Percentiles rank a stretch among this genome's conserved stretches.
These are phyloP conservation scores for Gavialis gangeticus DNA, from an alignment of 2,113 vertebrate genomes.

Conservation along the genomic window DNA sequence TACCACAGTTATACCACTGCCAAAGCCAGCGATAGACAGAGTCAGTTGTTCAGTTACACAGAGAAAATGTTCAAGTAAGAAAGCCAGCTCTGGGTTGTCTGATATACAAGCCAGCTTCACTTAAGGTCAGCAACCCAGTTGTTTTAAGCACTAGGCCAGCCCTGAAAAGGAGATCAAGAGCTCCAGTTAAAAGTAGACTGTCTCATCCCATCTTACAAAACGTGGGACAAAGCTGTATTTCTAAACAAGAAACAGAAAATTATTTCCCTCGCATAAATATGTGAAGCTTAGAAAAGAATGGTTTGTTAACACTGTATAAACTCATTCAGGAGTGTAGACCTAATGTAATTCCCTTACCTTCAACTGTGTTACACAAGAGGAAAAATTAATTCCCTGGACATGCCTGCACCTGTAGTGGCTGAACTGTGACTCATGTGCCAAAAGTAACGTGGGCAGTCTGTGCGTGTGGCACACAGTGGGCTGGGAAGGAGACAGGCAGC, in stretches of 20 bases:
- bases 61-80: slow-evolving; percentile 25
- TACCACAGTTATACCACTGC: neutral
- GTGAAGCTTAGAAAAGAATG: neutral
- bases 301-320: neutral
- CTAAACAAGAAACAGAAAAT: neutral
- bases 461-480: no score
- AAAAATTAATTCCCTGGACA: neutral
- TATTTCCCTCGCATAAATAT: neutral
- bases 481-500: no score
- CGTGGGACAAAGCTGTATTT: neutral
- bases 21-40: neutral
- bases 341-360: slow-evolving; percentile 12
- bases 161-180: slow-evolving; percentile 6
- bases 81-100: slow-evolving; percentile 37
- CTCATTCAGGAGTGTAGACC: neutral
- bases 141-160: slow-evolving; percentile 10
- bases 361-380: neutral
- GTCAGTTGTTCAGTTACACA: neutral
- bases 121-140: slow-evolving; percentile 30
- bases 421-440: no score
- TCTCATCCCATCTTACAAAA: neutral
- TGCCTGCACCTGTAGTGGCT: no score
- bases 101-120: neutral
- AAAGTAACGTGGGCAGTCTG: no score
- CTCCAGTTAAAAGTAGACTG: slow-evolving; percentile 28